Base-by-base conservation (phyloP, 2,113 vertebrate species). In the Paramisgurnus dabryanus region DNA sequence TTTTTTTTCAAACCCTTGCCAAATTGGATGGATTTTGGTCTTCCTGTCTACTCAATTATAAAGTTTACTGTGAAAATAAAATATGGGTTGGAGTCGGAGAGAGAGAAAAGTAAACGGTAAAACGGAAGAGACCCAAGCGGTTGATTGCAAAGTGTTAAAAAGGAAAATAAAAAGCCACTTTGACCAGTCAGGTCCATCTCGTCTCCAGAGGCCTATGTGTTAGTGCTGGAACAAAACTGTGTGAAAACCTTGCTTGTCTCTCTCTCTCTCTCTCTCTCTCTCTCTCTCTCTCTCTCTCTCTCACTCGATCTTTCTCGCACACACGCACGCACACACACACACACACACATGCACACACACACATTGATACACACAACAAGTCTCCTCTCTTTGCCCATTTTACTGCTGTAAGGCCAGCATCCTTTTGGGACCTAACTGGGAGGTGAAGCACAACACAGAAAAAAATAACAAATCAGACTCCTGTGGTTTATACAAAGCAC, bases 21-120 rank as follows among this genome's bases (percentile, higher is more conserved):
- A 86, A 53, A 87, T 86, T 91, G 85, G 85, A 80, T 67, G 53
- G 78, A 77, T 78, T 39, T 65, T 78, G 85, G 80, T 45, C 11
- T 73, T 6, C 34, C 15, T n/a, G 69, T 71, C 27, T 17, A 18
- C 27, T 71, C 50, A 81, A 85, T 83, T 67, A 85, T 76, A 80
- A 0, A 43, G 10, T 60, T 55, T 39, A 45, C 10, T 45, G 71
- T 60, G 71, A 6, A 73, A 73, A 60, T 5, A 45, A 73, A 73
- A 45, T 22, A 34, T 40, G 53, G 39, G 17, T 4, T 72, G 39
- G 5, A 72, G 50, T 55, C 4, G 5, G 3, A 71, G 39, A 13
- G 68, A 34, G 50, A 57, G 69, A 71, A 22, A 57, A 41, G 50
- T 17, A 57, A 55, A 55, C n/a, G 15, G 55, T 58, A 18, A 58